phyloP scores from a whole-genome alignment of 2,113 vertebrate genomes.

The Piliocolobus tephrosceles region DNA sequence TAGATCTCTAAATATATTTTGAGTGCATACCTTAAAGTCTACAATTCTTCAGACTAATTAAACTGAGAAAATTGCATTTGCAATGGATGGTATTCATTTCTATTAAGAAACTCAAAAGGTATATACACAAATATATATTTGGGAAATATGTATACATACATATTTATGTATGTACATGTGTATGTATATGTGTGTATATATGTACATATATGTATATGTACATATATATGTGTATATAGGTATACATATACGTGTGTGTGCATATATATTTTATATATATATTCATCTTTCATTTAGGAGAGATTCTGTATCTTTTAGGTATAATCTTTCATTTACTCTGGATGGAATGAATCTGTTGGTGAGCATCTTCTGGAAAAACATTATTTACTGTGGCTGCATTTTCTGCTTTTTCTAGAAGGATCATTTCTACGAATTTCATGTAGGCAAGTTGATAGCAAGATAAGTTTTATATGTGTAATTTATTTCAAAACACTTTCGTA shows the following conservation, averaged over 20 bases:
- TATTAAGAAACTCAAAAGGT: neutral
- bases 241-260: too few relatives aligned
- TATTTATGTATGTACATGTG: too few relatives aligned
- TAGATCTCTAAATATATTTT: slow-evolving; percentile 9
- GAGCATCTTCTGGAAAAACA: neutral
- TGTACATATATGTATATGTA: too few relatives aligned
- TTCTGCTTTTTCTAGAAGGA: neutral
- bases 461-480: neutral
- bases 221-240: too few relatives aligned
- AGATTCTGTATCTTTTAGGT: neutral
- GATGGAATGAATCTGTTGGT: neutral
- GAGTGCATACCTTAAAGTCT: neutral
- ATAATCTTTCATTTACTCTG: neutral
- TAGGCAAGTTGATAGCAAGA: neutral
- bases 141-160: neutral
- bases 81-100: neutral
- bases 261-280: neutral
- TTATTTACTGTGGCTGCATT: neutral
- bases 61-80: neutral
- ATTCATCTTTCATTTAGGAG: neutral
- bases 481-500: neutral
- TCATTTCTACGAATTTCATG: neutral
- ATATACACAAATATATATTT: rapidly evolving
- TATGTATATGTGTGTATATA: neutral
- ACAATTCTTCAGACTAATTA: neutral